Evolutionary conservation across 1,140 invertebrate species (phyloP), one percentile per base, ranked within the genome.

Genomic region (Pseudomyrmex gracilis): DNA sequence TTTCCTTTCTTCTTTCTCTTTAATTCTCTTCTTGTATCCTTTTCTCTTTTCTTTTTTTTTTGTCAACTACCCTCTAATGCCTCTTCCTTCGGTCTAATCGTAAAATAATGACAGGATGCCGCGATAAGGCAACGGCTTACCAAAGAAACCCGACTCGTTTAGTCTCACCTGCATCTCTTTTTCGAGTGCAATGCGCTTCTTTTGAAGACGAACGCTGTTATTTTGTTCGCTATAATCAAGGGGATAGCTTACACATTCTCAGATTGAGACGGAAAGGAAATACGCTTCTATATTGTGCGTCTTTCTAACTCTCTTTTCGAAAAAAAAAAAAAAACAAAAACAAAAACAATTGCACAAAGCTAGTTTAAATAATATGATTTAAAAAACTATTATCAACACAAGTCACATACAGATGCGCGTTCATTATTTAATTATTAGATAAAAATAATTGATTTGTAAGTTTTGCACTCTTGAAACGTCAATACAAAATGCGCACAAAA

Each of bases 71-170:
- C 66, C 57, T 82, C 57, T 82, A 82, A 73, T 84, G 76, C 73
- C 77, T 66, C 60, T 64, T 71, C 66, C 57, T 88, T 87, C 73
- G 57, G 66, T 86, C 90, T 93, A 93, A 93, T 92, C 91, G 90
- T 87, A 87, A 92, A 93, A 92, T 93, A 93, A 93, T 91, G 90
- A 91, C 85, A 80, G 87, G 78, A 88, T 83, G 76, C 61, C 15
- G 34, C 71, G 83, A 84, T 73, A 82, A 82, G 77, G 58, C 57
- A 51, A 64, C 43, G 58, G 49, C 83, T 87, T 73, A 73, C 47
- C n/a, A 84, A 77, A 76, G 82, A 77, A 83, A 76, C 61, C 22
- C 53, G 51, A 55, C 70, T 83, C 82, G 49, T 82, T 74, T 51
- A 24, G 13, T 82, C 45, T 82, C 63, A 61, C 70, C 51, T 80